Evolutionary conservation across 2,113 vertebrate genomes (phyloP).

Genomic region (Dicerorhinus sumatrensis): DNA sequence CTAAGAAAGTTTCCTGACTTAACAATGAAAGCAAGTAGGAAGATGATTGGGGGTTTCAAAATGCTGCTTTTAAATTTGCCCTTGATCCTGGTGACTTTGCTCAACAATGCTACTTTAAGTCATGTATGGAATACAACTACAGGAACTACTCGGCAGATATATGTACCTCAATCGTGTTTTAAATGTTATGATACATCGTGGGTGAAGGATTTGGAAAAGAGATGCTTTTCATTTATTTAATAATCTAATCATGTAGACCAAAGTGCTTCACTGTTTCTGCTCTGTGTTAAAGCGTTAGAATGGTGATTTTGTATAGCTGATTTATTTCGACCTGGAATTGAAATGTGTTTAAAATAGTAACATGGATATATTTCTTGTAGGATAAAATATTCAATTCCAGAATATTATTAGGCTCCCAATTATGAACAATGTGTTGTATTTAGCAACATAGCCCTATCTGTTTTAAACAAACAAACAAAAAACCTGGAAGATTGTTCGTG

Average conservation of each 20-base stretch:
- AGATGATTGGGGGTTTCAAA: conserved; percentile 70
- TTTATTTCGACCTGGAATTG: conserved; percentile 65
- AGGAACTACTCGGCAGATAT: conserved; percentile 58
- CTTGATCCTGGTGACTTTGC: conserved; percentile 17
- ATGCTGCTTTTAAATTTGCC: conserved; percentile 65
- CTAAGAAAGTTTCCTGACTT: background rate
- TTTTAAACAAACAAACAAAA: conserved; percentile 20
- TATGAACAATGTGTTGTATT: background rate
- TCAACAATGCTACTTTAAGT: conserved; percentile 18
- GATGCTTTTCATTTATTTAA: conserved; percentile 73
- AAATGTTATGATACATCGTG: background rate
- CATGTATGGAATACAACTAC: background rate
- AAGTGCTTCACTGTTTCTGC: conserved; percentile 80
- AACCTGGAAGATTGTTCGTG: background rate
- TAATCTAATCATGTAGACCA: conserved; percentile 79
- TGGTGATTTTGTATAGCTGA: conserved; percentile 73
- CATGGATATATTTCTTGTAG: background rate
- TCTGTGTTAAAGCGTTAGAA: conserved; percentile 80
- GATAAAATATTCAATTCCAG: conserved; percentile 38
- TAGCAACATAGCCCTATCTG: conserved; percentile 24
- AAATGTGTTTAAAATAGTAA: conserved; percentile 53
- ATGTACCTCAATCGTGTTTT: conserved; percentile 72
- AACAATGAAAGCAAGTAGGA: background rate
- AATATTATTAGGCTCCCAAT: background rate
- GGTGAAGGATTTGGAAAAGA: conserved; percentile 61